Base-by-base conservation (phyloP, 2,113 vertebrate genomes). In the Osmerus mordax region DNA sequence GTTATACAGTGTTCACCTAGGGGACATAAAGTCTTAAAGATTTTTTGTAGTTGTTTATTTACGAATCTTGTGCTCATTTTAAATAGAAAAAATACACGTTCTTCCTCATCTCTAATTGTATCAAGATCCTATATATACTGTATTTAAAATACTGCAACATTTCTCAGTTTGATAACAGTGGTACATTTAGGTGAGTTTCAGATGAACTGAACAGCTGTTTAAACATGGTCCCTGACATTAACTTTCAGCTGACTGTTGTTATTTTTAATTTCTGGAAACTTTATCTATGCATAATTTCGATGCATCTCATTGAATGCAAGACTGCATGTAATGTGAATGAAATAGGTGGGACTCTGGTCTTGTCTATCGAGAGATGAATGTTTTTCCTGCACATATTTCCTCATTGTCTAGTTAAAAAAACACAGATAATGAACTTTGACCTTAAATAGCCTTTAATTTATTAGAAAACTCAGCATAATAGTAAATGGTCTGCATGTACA, bases 21-120 rank as follows among this genome's bases (percentile, higher is more conserved):
- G 54, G 54, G 9, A 84, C 78, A 84, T 75, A 71, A 70, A 78
- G 70, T 78, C 84, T 86, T 80, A 87, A 88, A 28, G 25, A 28
- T 28, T 28, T 28, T 2, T 28, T 87, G 81, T 67, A 84, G 7
- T 47, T 12, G 2, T 11, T 11, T 12, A 8, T 47, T 12, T 47
- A 11, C 1, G 9, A 47, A 6, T 6, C 4, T 47, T 47, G 41
- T 47, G 41, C 41, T 47, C 0, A 47, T 47, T 47, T 47, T 47
- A 9, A 12, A 47, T 47, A 2, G 1, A 47, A 12, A 47, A 47
- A 47, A 11, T 2, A 12, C 41, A 47, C 9, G 6, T 8, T 47
- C 41, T 47, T 11, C 41, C 41, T 41, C 36, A 41, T 41, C 1
- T 41, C 36, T 47, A 47, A 47, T 47, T 6, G 32, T 36, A 6